A percentile compares a stretch with the other conserved stretches of the same genome.
Conservation (phyloP, 1,140 invertebrate genomes). For the Drosophila pseudoananassae region DNA sequence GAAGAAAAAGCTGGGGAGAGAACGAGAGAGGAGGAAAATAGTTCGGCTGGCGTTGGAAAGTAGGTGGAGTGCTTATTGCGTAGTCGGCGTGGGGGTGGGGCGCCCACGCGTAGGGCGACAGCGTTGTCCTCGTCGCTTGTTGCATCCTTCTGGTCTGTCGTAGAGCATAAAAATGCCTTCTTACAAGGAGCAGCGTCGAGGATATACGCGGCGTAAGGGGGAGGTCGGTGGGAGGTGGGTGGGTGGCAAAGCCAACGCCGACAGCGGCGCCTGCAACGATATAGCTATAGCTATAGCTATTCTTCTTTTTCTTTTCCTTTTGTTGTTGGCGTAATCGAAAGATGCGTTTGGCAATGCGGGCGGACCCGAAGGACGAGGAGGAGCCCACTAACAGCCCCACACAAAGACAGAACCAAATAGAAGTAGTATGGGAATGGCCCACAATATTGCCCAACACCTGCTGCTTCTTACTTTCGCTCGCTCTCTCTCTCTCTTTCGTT, state of each 20-base stretch:
- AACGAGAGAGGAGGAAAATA: slow-evolving; percentile 1
- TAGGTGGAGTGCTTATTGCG: slow-evolving; percentile 66
- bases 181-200: slow-evolving; percentile 54
- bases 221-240: background rate
- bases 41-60: slow-evolving; percentile 52
- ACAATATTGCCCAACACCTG: slow-evolving; percentile 75
- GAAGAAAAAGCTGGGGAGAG: slow-evolving; percentile 10
- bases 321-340: slow-evolving; percentile 76
- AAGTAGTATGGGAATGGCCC: slow-evolving; percentile 39
- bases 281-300: slow-evolving; percentile 11
- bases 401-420: slow-evolving; percentile 10
- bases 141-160: slow-evolving; percentile 58
- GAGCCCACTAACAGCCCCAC: slow-evolving; percentile 35
- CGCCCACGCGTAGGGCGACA: background rate
- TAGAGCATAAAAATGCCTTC: slow-evolving; percentile 78
- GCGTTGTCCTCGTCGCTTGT: slow-evolving; percentile 59
- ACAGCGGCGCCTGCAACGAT: slow-evolving; percentile 37
- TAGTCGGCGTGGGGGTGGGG: slow-evolving; percentile 50
- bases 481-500: slow-evolving; percentile 29
- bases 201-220: background rate
- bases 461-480: slow-evolving; percentile 58
- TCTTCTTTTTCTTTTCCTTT: slow-evolving; percentile 27
- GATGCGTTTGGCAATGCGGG: slow-evolving; percentile 70
- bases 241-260: slow-evolving; percentile 29
- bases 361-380: slow-evolving; percentile 3